Conservation (phyloP, 2,113 vertebrate genomes). For the Butastur rufipennis region DNA sequence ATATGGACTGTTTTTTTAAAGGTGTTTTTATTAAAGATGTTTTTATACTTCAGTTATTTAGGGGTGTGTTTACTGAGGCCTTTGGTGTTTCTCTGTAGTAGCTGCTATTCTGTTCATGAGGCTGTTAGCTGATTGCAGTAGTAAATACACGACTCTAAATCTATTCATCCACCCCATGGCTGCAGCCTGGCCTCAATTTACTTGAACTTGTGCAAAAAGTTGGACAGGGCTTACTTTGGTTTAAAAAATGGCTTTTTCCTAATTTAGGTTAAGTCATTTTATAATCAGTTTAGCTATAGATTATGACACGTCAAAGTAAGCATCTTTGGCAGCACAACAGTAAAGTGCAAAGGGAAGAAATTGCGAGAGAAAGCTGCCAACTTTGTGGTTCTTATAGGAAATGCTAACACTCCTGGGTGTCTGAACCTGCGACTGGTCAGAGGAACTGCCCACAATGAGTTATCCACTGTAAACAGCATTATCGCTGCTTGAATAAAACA, state of each 20-base stretch:
- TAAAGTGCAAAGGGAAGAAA: neutral
- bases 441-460: neutral
- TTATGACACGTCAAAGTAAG: neutral
- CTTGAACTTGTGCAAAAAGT: neutral
- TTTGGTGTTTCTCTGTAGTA: neutral
- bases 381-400: neutral
- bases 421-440: neutral
- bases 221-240: neutral
- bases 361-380: neutral
- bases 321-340: neutral
- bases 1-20: neutral
- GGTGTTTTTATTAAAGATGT: neutral
- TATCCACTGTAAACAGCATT: neutral
- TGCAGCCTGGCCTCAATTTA: neutral
- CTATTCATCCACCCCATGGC: neutral
- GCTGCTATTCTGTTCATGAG: neutral
- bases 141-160: neutral
- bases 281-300: neutral
- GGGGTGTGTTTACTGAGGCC: neutral
- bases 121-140: neutral
- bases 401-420: neutral
- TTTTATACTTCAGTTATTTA: neutral
- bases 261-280: neutral
- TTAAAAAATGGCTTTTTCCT: neutral
- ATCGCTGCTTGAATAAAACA: neutral